phyloP scores from a whole-genome alignment of 1,140 invertebrate genomes.

The Heliconius hermathena region DNA sequence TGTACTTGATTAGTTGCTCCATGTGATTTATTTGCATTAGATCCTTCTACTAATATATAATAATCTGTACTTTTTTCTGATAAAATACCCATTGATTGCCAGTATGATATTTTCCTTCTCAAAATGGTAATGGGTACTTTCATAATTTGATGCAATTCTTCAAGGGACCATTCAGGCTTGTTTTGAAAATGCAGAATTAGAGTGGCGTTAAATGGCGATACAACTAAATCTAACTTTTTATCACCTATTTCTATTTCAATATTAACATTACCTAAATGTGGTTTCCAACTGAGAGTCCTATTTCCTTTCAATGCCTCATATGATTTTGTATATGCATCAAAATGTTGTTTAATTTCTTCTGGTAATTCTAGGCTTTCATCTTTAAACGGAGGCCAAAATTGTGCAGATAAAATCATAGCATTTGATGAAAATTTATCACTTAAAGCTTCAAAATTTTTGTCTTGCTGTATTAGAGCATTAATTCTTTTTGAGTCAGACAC shows the following conservation, averaged over 20 bases:
- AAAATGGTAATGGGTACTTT: slow-evolving; percentile 92
- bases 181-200: slow-evolving; percentile 97
- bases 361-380: slow-evolving; percentile 96
- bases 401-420: slow-evolving; percentile 96
- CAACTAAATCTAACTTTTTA: slow-evolving; percentile 90
- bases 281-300: slow-evolving; percentile 96
- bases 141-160: slow-evolving; percentile 92
- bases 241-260: slow-evolving; percentile 95
- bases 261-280: slow-evolving; percentile 95
- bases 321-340: slow-evolving; percentile 94
- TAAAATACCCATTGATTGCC: slow-evolving; percentile 94
- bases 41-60: slow-evolving; percentile 90
- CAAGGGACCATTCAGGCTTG: slow-evolving; percentile 91
- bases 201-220: slow-evolving; percentile 96
- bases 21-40: slow-evolving; percentile 70
- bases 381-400: slow-evolving; percentile 99
- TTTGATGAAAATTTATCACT: slow-evolving; percentile 84
- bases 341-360: slow-evolving; percentile 88
- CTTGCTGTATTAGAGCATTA: slow-evolving; percentile 92
- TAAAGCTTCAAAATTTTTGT: slow-evolving; percentile 83
- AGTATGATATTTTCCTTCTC: slow-evolving; percentile 93
- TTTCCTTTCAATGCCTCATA: slow-evolving; percentile 97
- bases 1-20: slow-evolving; percentile 72
- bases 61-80: slow-evolving; percentile 88
- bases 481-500: slow-evolving; percentile 94